Base-by-base conservation (phyloP, 2,888 invertebrate genomes). In the Cataglyphis cursor region DNA sequence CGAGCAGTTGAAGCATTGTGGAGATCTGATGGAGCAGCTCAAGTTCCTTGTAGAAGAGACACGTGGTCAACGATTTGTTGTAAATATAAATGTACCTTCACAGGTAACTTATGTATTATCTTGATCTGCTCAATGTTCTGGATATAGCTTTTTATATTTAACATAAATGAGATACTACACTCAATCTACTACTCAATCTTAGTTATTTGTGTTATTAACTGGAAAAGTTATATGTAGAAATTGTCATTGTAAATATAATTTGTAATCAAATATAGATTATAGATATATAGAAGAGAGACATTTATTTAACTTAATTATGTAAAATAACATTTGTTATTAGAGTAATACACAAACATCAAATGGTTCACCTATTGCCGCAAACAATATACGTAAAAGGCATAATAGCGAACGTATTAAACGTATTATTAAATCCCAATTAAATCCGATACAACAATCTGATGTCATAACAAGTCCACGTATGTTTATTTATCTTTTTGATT, bases 61-160 rank as follows among this genome's bases (percentile, higher is more conserved):
- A 28, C 91, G 93, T 28, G 93, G 92, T 1, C 94, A 94, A 75
- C 93, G 94, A 48, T 94, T 95, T 85, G 93, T 94, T 35, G 94
- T 94, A 24, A 95, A 95, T 86, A 95, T 95, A 28, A 95, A 93
- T 88, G 94, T 95, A 51, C 94, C 94, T 24, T 88, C 93, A 21
- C 92, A 93, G 90, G 93, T 88, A 65, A 41, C 12, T 70, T 44
- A 35, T 78, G 6, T 66, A 18, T 68, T 21, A 75, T 24, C 15
- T 41, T 72, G 57, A 54, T 44, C 8, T 68, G 31, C 18, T 15
- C 5, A 35, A n/a, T 62, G 15, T 38, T 73, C 12, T 41, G 41
- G 54, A 62, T 38, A 0, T 28, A 70, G 18, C n/a, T 6, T 41
- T n/a, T 38, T 15, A 15, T n/a, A n/a, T 21, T 44, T 38, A n/a